Percentiles rank a stretch among this genome's conserved stretches.
Conservation (phyloP, 2,113 vertebrate genomes). For the Lethenteron reissneri region DNA sequence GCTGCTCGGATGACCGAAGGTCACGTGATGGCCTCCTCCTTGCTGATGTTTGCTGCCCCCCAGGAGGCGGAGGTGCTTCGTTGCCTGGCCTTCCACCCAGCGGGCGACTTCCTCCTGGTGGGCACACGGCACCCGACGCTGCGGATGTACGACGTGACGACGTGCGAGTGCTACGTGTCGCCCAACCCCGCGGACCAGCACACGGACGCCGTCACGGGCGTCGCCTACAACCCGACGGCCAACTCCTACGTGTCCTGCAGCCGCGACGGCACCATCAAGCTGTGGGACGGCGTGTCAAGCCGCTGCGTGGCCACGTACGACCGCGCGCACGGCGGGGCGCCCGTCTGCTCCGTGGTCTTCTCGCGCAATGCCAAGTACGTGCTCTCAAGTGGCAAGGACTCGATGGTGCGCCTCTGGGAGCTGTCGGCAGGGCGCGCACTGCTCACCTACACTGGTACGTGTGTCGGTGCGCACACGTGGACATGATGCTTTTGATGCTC, state of each 20-base stretch:
- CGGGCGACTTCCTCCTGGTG: slow-evolving; percentile 77
- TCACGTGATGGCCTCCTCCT: slow-evolving; percentile 3
- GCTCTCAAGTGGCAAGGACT: slow-evolving; percentile 90
- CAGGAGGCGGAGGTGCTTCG: slow-evolving; percentile 95
- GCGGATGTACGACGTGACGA: slow-evolving; percentile 83
- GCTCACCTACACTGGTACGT: slow-evolving; percentile 81
- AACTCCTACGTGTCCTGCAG: slow-evolving; percentile 88
- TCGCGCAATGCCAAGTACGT: slow-evolving; percentile 97
- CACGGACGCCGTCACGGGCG: slow-evolving; percentile 74
- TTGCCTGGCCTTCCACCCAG: slow-evolving; percentile 88
- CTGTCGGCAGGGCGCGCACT: slow-evolving; percentile 79
- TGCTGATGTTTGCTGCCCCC: slow-evolving; percentile 8
- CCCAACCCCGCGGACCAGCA: slow-evolving; percentile 92
- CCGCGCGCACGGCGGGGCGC: slow-evolving; percentile 73
- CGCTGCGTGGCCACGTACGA: slow-evolving; percentile 83
- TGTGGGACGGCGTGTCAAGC: slow-evolving; percentile 92
- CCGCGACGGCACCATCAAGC: slow-evolving; percentile 89
- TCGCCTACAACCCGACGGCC: slow-evolving; percentile 66
- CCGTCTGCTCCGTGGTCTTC: slow-evolving; percentile 88
- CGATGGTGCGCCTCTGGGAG: slow-evolving; percentile 90
- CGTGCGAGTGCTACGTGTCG: slow-evolving; percentile 93
- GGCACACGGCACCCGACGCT: slow-evolving; percentile 89
- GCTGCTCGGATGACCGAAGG: no score
- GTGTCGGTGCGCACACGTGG: neutral
- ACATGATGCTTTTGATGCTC: no score